Evolutionary conservation across 1,140 invertebrate genomes (phyloP).

Genomic region (Vanessa atalanta): DNA sequence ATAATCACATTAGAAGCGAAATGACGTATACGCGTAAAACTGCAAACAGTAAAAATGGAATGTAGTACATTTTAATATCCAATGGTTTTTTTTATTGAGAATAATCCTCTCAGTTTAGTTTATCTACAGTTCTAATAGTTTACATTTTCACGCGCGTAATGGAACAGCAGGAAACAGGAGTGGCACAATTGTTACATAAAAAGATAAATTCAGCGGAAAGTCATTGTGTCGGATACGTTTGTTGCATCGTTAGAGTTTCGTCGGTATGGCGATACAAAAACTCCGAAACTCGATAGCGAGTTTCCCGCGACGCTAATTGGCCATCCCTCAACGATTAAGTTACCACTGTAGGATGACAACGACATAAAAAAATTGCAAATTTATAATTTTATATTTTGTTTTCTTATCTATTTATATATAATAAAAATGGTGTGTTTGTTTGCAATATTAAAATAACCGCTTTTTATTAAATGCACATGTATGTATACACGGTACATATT

Average conservation of each 20-base stretch:
- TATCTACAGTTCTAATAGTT: background rate
- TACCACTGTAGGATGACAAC: slow-evolving; percentile 47
- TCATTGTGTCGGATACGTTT: slow-evolving; percentile 42
- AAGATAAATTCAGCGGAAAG: slow-evolving; percentile 37
- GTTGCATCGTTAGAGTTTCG: slow-evolving; percentile 37
- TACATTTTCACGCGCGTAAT: background rate
- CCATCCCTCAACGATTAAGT: slow-evolving; percentile 54
- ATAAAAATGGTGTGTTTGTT: no score
- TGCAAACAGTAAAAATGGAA: no score
- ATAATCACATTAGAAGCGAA: no score
- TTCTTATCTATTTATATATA: no score
- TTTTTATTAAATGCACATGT: background rate
- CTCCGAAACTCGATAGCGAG: slow-evolving; percentile 55
- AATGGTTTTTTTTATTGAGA: no score
- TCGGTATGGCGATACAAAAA: slow-evolving; percentile 55
- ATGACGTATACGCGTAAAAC: no score
- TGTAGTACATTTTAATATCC: no score
- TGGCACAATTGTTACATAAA: slow-evolving; percentile 34
- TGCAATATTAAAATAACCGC: no score
- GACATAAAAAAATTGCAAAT: background rate
- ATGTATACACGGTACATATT: background rate
- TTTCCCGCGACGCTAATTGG: slow-evolving; percentile 67
- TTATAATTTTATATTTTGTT: background rate
- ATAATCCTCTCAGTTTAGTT: no score
- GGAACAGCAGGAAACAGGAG: slow-evolving; percentile 26